Percentiles rank a stretch among this genome's conserved stretches.
Evolutionary conservation across 2,113 vertebrate genomes (phyloP).

Genomic region (Tupaia tana): DNA sequence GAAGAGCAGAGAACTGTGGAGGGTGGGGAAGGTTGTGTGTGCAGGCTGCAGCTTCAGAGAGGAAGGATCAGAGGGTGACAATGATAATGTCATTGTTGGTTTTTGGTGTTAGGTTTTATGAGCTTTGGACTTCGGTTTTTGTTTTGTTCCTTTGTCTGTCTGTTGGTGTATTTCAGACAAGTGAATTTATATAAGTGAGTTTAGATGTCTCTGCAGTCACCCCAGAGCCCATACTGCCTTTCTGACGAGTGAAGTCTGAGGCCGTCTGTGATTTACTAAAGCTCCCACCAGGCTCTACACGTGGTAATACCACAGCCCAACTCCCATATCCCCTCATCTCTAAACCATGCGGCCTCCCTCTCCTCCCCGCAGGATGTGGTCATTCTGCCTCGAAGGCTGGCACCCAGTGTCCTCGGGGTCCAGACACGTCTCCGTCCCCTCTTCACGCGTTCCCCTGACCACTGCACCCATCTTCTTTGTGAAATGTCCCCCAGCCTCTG

Average conservation of each 20-base stretch:
- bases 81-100: no score
- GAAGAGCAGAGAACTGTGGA: not conserved
- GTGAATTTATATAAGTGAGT: not conserved
- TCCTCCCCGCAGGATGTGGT: not conserved
- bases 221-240: not conserved
- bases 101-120: no score
- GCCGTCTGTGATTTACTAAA: not conserved
- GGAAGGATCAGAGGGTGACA: no score
- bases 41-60: not conserved
- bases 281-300: not conserved
- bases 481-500: not conserved
- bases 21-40: not conserved
- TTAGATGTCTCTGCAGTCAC: not conserved
- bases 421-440: not conserved
- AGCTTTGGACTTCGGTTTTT: no score
- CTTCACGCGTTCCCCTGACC: not conserved
- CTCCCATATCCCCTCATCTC: not conserved
- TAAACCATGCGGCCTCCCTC: accelerated
- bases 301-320: not conserved
- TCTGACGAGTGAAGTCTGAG: not conserved
- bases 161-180: not conserved
- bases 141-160: not conserved
- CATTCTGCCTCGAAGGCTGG: not conserved
- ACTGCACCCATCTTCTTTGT: not conserved
- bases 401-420: not conserved